Conservation (phyloP, 2,113 vertebrate species). For the Serinus canaria region DNA sequence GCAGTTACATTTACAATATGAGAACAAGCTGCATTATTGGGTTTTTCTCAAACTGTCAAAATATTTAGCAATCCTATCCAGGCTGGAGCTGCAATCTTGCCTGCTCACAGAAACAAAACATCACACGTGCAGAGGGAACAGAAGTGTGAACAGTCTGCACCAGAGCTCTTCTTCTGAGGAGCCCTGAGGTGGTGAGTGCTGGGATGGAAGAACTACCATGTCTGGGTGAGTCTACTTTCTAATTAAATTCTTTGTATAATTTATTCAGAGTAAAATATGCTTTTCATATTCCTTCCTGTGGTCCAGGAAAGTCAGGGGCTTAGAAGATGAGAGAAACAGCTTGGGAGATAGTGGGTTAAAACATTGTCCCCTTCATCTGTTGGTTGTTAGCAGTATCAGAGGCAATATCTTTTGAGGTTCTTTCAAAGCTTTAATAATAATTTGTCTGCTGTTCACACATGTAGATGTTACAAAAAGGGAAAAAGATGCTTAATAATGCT, state of each 20-base stretch:
- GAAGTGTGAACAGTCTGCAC: not conserved
- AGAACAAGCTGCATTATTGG: not conserved
- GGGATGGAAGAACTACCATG: not conserved
- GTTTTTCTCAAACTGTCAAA: conserved; percentile 4
- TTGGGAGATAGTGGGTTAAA: not conserved
- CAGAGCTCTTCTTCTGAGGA: not conserved
- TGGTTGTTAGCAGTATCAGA: not conserved
- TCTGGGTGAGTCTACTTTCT: rapidly evolving
- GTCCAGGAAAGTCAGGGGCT: not conserved
- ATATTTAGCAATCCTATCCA: not conserved
- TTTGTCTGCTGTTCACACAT: conserved; percentile 4
- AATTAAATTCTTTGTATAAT: not conserved
- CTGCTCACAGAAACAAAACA: not conserved
- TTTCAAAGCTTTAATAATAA: not conserved
- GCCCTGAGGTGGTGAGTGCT: not conserved
- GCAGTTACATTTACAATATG: not conserved
- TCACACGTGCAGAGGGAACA: not conserved
- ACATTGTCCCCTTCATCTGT: not conserved
- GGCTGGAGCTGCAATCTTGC: not conserved
- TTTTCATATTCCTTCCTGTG: not conserved
- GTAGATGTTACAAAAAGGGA: not conserved
- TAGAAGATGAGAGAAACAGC: not conserved
- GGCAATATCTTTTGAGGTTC: conserved; percentile 10
- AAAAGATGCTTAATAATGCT: conserved; percentile 18
- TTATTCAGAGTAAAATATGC: not conserved